phyloP scores from a whole-genome alignment of 2,113 vertebrate species.

The Verasper variegatus region DNA sequence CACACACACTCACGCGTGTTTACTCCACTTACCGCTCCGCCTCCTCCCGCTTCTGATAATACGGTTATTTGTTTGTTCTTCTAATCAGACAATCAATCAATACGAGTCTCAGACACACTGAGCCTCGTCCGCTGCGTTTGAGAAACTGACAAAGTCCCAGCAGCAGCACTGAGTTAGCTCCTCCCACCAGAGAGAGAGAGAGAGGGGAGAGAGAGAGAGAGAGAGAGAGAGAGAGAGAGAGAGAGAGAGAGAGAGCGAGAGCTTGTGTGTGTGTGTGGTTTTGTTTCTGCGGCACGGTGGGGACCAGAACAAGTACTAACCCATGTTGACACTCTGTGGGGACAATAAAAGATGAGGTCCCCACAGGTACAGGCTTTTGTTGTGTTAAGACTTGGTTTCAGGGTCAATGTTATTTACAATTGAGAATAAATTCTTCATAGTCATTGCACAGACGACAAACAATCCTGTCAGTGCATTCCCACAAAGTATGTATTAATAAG shows the following conservation, averaged over 20 bases:
- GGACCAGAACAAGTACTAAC: no score
- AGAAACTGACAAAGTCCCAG: conserved; percentile 52
- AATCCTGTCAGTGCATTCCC: no score
- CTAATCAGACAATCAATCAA: background rate
- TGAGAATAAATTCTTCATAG: no score
- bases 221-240: background rate
- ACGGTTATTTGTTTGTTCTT: background rate
- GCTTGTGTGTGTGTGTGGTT: no score
- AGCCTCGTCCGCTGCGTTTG: conserved; percentile 30
- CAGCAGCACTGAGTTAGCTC: conserved; percentile 17
- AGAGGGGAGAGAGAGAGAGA: background rate
- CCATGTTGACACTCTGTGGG: no score
- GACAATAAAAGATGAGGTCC: no score
- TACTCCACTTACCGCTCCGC: background rate
- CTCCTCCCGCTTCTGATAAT: background rate
- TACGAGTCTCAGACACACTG: background rate
- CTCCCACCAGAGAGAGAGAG: conserved; percentile 30
- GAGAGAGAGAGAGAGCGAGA: background rate
- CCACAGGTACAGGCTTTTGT: no score
- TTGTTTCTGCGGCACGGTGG: no score
- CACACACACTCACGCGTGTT: background rate
- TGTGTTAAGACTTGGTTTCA: no score
- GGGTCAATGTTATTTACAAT: no score
- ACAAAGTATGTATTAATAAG: no score
- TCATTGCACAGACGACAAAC: no score